A percentile compares a stretch with the other conserved stretches of the same genome.
Evolutionary conservation across 2,888 invertebrate species (phyloP).

Genomic region (Philonicus albiceps): DNA sequence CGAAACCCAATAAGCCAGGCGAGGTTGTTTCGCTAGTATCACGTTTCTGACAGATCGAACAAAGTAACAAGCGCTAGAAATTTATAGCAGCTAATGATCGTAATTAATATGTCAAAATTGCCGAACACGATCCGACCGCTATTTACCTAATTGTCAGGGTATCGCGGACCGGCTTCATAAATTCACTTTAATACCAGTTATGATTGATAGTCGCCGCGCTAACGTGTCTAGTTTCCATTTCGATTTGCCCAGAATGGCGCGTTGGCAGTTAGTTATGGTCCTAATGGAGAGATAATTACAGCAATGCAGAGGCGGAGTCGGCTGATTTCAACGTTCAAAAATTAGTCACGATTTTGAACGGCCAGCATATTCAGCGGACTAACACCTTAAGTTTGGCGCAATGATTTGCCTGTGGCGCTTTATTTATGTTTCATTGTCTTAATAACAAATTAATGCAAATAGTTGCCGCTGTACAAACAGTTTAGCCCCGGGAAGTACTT

Average conservation of each 20-base stretch:
- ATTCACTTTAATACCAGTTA: conserved; percentile 32
- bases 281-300: conserved; percentile 41
- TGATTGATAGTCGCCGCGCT: conserved; percentile 33
- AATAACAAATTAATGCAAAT: conserved; percentile 35
- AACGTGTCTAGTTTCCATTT: conserved; percentile 43
- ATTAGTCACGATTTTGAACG: conserved; percentile 36
- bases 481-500: conserved; percentile 6
- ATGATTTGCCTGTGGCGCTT: conserved; percentile 20
- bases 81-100: conserved; percentile 52
- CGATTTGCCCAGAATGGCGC: conserved; percentile 24
- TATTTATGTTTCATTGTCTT: conserved; percentile 35
- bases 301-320: conserved; percentile 12
- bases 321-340: neutral
- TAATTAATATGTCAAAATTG: conserved; percentile 53
- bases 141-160: conserved; percentile 40
- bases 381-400: neutral
- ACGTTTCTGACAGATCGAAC: conserved; percentile 41
- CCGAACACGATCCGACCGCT: conserved; percentile 49
- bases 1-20: neutral
- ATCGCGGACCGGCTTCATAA: neutral
- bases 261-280: conserved; percentile 35
- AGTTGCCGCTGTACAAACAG: neutral
- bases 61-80: conserved; percentile 51
- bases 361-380: neutral
- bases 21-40: conserved; percentile 9